Evolutionary conservation across 2,113 vertebrate genomes (phyloP).

Genomic region (Colistium nudipinnis): DNA sequence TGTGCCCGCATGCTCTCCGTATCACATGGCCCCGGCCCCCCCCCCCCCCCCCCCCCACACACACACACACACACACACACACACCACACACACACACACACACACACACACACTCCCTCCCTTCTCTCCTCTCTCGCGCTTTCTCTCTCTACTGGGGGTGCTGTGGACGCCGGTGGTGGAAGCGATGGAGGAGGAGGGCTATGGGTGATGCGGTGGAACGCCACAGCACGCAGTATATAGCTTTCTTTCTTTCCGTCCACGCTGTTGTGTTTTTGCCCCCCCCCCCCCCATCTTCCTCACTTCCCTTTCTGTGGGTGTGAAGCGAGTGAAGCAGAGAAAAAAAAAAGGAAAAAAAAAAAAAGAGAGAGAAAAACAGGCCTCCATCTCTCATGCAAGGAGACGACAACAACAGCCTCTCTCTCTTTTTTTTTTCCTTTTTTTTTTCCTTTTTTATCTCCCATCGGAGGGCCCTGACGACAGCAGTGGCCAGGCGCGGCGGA

Average conservation of each 20-base stretch:
- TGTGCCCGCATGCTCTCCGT: slow-evolving; percentile 88
- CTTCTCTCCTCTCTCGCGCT: slow-evolving; percentile 47
- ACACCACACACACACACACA: too few species aligned
- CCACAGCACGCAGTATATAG: slow-evolving; percentile 58
- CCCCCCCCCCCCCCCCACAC: not conserved
- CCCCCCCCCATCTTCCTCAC: slow-evolving; percentile 33
- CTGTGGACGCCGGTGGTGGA: slow-evolving; percentile 52
- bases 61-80: too few species aligned
- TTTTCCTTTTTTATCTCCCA: slow-evolving; percentile 80
- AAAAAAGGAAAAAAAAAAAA: slow-evolving; percentile 2
- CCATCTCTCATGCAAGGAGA: slow-evolving; percentile 74
- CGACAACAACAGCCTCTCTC: slow-evolving; percentile 79
- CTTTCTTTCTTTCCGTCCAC: slow-evolving; percentile 56
- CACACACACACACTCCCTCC: too few species aligned
- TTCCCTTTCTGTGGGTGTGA: slow-evolving; percentile 67
- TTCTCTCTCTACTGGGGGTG: slow-evolving; percentile 71
- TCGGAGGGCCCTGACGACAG: slow-evolving; percentile 75
- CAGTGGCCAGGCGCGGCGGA: slow-evolving; percentile 72
- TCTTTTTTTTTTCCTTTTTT: too few species aligned
- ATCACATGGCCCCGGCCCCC: slow-evolving; percentile 87
- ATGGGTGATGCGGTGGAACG: slow-evolving; percentile 68
- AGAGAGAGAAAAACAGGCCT: slow-evolving; percentile 68
- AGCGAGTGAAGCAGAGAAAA: slow-evolving; percentile 54
- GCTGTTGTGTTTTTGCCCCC: slow-evolving; percentile 33
- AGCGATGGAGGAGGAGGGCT: slow-evolving; percentile 29